Evolutionary conservation across 2,113 vertebrate species (phyloP).

Genomic region (Nothobranchius furzeri): DNA sequence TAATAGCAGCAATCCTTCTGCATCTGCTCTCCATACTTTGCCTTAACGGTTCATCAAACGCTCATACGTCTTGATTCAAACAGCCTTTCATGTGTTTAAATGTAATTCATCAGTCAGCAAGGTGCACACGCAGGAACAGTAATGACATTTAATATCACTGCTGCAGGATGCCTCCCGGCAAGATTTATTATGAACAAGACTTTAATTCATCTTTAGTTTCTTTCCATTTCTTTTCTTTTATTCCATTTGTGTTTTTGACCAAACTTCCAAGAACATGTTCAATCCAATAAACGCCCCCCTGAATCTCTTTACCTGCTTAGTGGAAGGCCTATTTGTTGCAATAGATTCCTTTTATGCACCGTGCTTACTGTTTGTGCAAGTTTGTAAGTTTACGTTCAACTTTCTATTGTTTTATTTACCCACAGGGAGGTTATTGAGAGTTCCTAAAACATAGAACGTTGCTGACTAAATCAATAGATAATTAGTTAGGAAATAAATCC

Average conservation of each 20-base stretch:
- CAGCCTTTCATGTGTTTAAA: conserved; percentile 6
- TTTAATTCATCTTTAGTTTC: conserved; percentile 8
- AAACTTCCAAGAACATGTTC: conserved; percentile 2
- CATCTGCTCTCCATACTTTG: background rate
- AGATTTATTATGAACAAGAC: conserved; percentile 5
- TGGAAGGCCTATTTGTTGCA: background rate
- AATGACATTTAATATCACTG: background rate
- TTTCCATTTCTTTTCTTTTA: conserved; percentile 6
- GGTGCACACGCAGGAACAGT: background rate
- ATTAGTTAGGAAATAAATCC: too few species aligned
- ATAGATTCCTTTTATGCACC: too few species aligned
- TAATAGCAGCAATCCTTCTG: background rate
- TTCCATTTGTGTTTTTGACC: background rate
- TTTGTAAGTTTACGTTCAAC: background rate
- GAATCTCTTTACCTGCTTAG: background rate
- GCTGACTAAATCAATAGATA: too few species aligned
- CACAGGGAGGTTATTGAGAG: background rate
- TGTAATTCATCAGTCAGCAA: background rate
- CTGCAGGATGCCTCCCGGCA: background rate
- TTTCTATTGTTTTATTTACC: background rate
- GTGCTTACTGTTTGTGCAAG: background rate
- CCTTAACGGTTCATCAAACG: background rate
- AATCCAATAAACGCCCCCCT: background rate
- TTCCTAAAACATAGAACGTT: background rate
- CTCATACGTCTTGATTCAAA: conserved; percentile 3